These are phyloP conservation scores for Aurelia sp. DNA, from an alignment of 30 jellyfish, hydroid and myxozoan genomes.

Conservation along the genomic window DNA sequence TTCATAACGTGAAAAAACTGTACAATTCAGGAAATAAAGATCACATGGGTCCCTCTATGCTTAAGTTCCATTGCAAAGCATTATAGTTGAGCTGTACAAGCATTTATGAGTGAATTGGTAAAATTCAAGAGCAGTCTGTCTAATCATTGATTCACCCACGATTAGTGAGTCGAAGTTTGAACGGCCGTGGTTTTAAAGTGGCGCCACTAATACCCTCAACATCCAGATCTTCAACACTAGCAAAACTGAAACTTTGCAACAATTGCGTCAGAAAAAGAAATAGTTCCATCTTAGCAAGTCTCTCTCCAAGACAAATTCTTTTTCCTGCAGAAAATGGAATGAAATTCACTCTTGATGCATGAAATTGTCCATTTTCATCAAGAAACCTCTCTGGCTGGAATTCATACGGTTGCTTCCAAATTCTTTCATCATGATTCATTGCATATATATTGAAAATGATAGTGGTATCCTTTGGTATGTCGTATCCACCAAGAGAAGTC, in stretches of 20 bases:
- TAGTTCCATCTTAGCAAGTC: slow-evolving; percentile 43
- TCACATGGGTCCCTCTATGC: too few species aligned
- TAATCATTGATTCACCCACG: not conserved
- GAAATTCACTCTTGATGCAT: slow-evolving; percentile 14
- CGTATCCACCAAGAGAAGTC: slow-evolving; percentile 33
- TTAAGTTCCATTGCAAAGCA: too few species aligned
- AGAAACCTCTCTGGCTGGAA: slow-evolving; percentile 41
- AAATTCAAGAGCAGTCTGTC: not conserved
- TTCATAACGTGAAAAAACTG: too few species aligned
- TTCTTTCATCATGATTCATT: slow-evolving; percentile 28
- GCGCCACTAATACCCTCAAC: slow-evolving; percentile 30
- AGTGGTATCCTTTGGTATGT: slow-evolving; percentile 46
- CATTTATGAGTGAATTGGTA: too few species aligned
- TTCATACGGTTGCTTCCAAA: slow-evolving; percentile 31
- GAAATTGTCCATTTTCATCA: slow-evolving; percentile 30
- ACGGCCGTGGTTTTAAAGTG: slow-evolving; percentile 26
- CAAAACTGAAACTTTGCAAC: slow-evolving; percentile 6
- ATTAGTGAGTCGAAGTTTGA: slow-evolving; percentile 3
- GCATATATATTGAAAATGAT: slow-evolving; percentile 41
- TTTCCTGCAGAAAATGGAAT: slow-evolving; percentile 56
- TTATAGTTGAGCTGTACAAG: too few species aligned
- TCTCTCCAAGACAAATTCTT: slow-evolving; percentile 57
- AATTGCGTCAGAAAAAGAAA: slow-evolving; percentile 10
- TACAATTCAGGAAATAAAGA: too few species aligned
- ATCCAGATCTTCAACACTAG: slow-evolving; percentile 3